phyloP scores from a whole-genome alignment of 1,140 invertebrate species.

The Pectinophora gossypiella region DNA sequence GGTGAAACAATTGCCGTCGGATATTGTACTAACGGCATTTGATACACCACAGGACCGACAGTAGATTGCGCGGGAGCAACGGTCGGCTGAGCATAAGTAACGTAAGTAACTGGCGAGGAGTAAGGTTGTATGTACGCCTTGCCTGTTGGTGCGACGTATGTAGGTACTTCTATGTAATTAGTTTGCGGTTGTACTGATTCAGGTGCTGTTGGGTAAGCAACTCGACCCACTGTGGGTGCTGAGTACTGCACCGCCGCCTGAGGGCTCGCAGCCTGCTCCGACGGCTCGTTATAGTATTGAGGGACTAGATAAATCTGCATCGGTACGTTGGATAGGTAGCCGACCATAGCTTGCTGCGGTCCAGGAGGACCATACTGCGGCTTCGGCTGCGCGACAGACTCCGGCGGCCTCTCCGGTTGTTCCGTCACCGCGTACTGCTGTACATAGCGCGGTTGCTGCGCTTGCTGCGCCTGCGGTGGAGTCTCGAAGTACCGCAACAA shows the following conservation, averaged over 20 bases:
- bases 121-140: slow-evolving; percentile 42
- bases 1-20: slow-evolving; percentile 35
- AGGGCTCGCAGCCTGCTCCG: slow-evolving; percentile 24
- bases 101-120: slow-evolving; percentile 38
- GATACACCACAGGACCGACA: slow-evolving; percentile 43
- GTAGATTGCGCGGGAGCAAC: slow-evolving; percentile 31
- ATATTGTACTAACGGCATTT: slow-evolving; percentile 47
- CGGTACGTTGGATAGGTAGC: slow-evolving; percentile 59
- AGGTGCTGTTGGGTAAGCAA: slow-evolving; percentile 30
- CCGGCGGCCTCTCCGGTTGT: slow-evolving; percentile 34
- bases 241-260: slow-evolving; percentile 32
- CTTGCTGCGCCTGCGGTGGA: slow-evolving; percentile 18
- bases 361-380: slow-evolving; percentile 34
- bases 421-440: slow-evolving; percentile 64
- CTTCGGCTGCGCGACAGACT: slow-evolving; percentile 14
- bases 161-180: slow-evolving; percentile 50
- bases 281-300: slow-evolving; percentile 51
- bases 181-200: slow-evolving; percentile 37
- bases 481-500: slow-evolving; percentile 44
- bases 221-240: slow-evolving; percentile 17
- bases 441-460: slow-evolving; percentile 47
- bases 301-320: slow-evolving; percentile 66
- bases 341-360: slow-evolving; percentile 47
- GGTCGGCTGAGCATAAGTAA: slow-evolving; percentile 26
- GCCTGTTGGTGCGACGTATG: slow-evolving; percentile 39